phyloP scores from a whole-genome alignment of 2,888 invertebrate species.

The Alentia gelatinosa region DNA sequence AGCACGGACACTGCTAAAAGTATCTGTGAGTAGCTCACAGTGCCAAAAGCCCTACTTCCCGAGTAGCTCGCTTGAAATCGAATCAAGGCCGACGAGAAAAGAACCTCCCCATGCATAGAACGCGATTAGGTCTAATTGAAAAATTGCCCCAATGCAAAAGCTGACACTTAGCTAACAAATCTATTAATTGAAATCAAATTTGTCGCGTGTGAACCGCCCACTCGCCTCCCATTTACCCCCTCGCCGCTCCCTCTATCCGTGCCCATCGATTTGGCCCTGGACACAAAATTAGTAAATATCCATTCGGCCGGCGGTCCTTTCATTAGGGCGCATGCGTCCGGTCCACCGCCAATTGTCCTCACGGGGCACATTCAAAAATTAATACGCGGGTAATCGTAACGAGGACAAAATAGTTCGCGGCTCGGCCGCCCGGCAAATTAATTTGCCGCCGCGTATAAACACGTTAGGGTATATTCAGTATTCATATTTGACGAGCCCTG shows the following conservation, averaged over 20 bases:
- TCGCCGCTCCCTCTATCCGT: neutral
- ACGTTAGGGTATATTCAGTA: slow-evolving; percentile 55
- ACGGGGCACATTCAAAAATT: slow-evolving; percentile 57
- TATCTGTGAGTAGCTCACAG: neutral
- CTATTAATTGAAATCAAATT: slow-evolving; percentile 70
- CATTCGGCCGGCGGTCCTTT: neutral
- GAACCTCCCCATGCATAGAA: slow-evolving; percentile 50
- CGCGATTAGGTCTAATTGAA: slow-evolving; percentile 64
- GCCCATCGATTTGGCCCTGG: slow-evolving; percentile 14
- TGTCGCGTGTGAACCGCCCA: slow-evolving; percentile 11
- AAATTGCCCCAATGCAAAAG: slow-evolving; percentile 63
- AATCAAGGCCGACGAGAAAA: slow-evolving; percentile 45
- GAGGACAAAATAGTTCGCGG: slow-evolving; percentile 24
- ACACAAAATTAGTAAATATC: slow-evolving; percentile 55
- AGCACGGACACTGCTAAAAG: neutral
- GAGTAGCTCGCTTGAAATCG: slow-evolving; percentile 40
- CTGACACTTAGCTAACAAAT: slow-evolving; percentile 68
- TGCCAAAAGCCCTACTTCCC: neutral
- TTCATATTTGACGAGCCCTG: slow-evolving; percentile 38
- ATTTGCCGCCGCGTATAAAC: slow-evolving; percentile 49
- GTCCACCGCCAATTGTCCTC: slow-evolving; percentile 22
- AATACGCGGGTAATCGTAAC: slow-evolving; percentile 55
- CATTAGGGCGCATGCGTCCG: slow-evolving; percentile 14
- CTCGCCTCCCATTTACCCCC: neutral
- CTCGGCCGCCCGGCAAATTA: slow-evolving; percentile 30